These are phyloP conservation scores for Xestia sexstrigata DNA, from an alignment of 2,888 invertebrate genomes.

Conservation along the genomic window DNA sequence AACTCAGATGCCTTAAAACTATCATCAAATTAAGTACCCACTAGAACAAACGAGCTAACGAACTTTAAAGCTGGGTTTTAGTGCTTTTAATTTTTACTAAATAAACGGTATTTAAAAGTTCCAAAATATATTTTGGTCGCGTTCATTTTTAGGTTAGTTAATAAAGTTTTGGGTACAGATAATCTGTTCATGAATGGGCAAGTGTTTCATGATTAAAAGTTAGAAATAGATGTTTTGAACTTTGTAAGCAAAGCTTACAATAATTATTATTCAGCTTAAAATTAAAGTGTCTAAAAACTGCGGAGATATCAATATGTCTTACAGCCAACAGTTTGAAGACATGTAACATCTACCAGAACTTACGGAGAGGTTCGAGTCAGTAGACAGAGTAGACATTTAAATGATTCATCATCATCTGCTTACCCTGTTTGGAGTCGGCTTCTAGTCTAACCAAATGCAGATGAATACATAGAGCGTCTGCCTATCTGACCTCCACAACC, in stretches of 20 bases:
- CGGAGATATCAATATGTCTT: no score
- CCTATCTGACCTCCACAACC: neutral
- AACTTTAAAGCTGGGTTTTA: conserved; percentile 10
- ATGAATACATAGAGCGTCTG: no score
- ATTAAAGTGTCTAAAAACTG: neutral
- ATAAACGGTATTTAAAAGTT: conserved; percentile 30
- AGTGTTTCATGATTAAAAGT: conserved; percentile 29
- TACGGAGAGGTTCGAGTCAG: no score
- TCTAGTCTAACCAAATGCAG: no score
- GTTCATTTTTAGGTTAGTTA: conserved; percentile 24
- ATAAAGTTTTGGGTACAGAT: conserved; percentile 35
- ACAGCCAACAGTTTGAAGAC: neutral
- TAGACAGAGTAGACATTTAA: neutral
- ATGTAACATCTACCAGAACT: neutral
- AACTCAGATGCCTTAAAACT: conserved; percentile 1
- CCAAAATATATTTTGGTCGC: conserved; percentile 14
- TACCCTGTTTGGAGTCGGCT: neutral
- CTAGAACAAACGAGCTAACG: conserved; percentile 4
- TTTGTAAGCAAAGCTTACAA: neutral
- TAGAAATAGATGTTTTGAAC: conserved; percentile 4
- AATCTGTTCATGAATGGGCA: conserved; percentile 37
- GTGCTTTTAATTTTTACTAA: conserved; percentile 15
- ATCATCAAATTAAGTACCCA: neutral
- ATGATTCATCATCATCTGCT: neutral
- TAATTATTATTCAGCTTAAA: neutral